These are phyloP conservation scores for Gymnothorax javanicus DNA, from an alignment of 2,797 vertebrate genomes.

Conservation along the genomic window DNA sequence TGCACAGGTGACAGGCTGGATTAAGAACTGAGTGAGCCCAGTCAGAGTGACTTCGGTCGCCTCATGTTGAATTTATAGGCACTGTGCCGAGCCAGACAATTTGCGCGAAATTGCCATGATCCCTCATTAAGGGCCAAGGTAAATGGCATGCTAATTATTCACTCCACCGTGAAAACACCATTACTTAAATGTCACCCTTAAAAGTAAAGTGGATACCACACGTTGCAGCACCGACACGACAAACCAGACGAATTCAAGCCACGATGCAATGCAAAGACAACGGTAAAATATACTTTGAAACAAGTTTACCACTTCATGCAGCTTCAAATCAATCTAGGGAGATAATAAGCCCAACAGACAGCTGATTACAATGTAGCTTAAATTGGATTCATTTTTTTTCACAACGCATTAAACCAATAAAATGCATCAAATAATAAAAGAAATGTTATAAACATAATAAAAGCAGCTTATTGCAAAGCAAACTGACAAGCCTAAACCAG, in stretches of 20 bases:
- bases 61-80: not conserved
- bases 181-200: not conserved
- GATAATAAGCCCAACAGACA: not conserved
- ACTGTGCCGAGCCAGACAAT: not conserved
- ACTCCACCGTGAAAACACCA: conserved; percentile 15
- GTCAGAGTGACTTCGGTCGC: not conserved
- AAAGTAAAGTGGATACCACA: not conserved
- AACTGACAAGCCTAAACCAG: not conserved
- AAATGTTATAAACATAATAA: not conserved
- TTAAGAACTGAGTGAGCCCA: not conserved
- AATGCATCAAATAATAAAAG: too few species aligned
- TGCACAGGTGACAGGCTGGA: conserved; percentile 8
- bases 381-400: too few species aligned
- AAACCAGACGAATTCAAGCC: not conserved
- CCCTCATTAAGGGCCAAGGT: conserved; percentile 7
- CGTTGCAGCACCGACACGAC: not conserved
- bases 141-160: conserved; percentile 27
- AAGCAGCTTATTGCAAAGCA: not conserved
- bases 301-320: not conserved
- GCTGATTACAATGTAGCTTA: too few species aligned
- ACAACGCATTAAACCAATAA: too few species aligned
- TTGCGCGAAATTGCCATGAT: not conserved
- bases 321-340: not conserved
- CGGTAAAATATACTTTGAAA: not conserved
- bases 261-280: conserved; percentile 17